phyloP scores from a whole-genome alignment of 2,797 vertebrate species.

The Selene dorsalis region DNA sequence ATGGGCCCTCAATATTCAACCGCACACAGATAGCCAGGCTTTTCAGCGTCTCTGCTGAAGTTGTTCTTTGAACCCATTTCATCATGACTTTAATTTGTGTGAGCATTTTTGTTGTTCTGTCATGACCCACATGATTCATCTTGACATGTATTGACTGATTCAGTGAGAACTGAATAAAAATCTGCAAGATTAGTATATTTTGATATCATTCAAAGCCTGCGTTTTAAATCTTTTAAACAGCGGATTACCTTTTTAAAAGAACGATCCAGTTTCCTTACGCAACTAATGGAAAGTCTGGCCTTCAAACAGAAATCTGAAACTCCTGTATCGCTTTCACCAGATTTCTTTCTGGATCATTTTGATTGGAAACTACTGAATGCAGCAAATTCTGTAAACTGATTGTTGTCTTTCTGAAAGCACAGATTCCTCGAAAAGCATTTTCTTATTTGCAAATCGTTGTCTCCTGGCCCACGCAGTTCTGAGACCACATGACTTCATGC shows the following conservation, averaged over 20 bases:
- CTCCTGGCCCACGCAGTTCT: conserved; percentile 63
- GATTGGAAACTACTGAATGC: conserved; percentile 14
- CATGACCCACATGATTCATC: conserved; percentile 70
- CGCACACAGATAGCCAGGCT: conserved; percentile 39
- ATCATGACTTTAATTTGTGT: conserved; percentile 61
- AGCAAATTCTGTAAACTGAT: conserved; percentile 27
- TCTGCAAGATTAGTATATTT: conserved; percentile 24
- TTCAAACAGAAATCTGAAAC: conserved; percentile 11
- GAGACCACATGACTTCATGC: conserved; percentile 69
- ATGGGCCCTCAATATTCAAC: conserved; percentile 70
- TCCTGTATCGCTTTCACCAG: conserved; percentile 5
- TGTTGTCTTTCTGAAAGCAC: conserved; percentile 44
- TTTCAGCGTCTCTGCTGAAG: conserved; percentile 26
- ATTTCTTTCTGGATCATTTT: conserved; percentile 15
- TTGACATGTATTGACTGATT: conserved; percentile 50
- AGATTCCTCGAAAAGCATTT: conserved; percentile 57
- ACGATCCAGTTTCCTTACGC: neutral
- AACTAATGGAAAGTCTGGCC: neutral
- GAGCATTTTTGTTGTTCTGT: conserved; percentile 65
- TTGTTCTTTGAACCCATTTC: conserved; percentile 64
- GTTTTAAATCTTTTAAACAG: conserved; percentile 11
- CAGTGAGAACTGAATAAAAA: conserved; percentile 22
- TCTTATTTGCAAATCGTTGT: conserved; percentile 68
- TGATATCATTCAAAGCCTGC: neutral
- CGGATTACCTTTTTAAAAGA: conserved; percentile 1